Evolutionary conservation across 2,113 vertebrate genomes (phyloP), one percentile per base, ranked within the genome.

Genomic region (Oreotragus oreotragus): DNA sequence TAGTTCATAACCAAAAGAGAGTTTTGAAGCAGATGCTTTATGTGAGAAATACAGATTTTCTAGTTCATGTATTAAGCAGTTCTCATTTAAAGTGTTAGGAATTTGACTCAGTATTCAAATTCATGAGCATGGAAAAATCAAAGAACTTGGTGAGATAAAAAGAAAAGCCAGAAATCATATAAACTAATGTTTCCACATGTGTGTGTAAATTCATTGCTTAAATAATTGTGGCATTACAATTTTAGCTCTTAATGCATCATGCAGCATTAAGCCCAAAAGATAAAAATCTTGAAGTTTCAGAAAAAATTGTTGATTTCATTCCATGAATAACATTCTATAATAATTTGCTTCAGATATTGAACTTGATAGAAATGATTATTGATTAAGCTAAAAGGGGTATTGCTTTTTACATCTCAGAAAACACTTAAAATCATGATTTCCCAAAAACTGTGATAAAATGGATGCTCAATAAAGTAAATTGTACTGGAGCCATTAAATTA

Each of bases 401-500:
- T 97, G 36, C 17, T 88, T 95, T 88, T 90, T 30, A 53, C 1
- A 91, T 14, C 21, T 79, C 36, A 88, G 23, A 92, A 79, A 95
- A 84, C n/a, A 88, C 28, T 80, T 90, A 51, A 21, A 79, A 60
- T 79, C 36, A 84, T 91, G 57, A 62, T 92, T 93, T 93, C 80
- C 33, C 23, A 3, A 77, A 43, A 45, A 19, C 15, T 70, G 10
- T 66, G 21, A 17, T 94, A 49, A 90, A 96, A 81, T 92, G 49
- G 19, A 62, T 85, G 3, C 80, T 13, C 25, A 92, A 12, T 97
- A 91, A 98, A 95, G 23, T 97, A 97, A 97, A 96, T 23, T 23
- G 19, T 70, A 70, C n/a, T 13, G 66, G 66, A 70, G n/a, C 66
- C 66, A 39, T 70, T n/a, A 70, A 39, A 13, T 70, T 39, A 70